Conservation (phyloP, 2,888 invertebrate species). For the Iphiclides podalirius region DNA sequence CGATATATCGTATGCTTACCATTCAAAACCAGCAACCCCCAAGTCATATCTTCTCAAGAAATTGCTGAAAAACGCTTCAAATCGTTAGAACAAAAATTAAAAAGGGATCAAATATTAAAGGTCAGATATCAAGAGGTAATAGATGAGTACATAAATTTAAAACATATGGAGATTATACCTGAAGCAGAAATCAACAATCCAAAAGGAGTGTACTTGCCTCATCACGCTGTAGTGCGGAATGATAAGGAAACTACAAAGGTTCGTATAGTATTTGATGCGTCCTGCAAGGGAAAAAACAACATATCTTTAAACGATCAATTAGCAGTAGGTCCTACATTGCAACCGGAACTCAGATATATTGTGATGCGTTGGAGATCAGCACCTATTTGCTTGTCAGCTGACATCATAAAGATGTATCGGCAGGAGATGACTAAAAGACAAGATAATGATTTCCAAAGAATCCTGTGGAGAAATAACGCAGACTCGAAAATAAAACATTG, state of each 20-base stretch:
- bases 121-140: neutral
- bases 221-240: no score
- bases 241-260: no score
- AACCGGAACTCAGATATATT: conserved; percentile 24
- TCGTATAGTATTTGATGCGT: conserved; percentile 24
- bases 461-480: conserved; percentile 26
- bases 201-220: conserved; percentile 22
- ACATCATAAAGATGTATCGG: conserved; percentile 28
- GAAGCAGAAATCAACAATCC: neutral
- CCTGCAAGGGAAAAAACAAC: conserved; percentile 14
- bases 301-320: no score
- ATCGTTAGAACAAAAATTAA: neutral
- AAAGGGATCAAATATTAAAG: neutral
- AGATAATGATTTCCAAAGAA: conserved; percentile 25
- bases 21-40: neutral
- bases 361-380: conserved; percentile 16
- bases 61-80: no score
- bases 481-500: conserved; percentile 22
- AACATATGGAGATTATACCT: neutral
- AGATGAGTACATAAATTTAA: neutral
- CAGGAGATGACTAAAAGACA: conserved; percentile 14
- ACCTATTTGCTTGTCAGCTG: conserved; percentile 13
- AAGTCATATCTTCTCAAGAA: neutral
- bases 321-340: conserved; percentile 25
- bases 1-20: conserved; percentile 14